phyloP scores from a whole-genome alignment of 2,113 vertebrate species.

The Phalacrocorax brasilianus region DNA sequence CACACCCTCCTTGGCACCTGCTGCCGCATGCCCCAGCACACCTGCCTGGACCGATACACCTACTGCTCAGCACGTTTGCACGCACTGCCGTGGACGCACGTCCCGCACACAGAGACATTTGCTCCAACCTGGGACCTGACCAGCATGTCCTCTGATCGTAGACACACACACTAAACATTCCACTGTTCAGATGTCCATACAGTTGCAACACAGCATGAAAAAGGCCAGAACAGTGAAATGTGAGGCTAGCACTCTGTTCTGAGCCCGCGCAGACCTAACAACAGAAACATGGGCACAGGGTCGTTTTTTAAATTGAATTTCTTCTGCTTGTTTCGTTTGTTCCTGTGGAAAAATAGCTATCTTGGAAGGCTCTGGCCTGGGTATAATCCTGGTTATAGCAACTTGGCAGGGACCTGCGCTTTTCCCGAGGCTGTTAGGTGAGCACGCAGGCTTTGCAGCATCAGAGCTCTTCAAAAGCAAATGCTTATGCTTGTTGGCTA shows the following conservation, averaged over 20 bases:
- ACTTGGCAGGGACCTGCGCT: neutral
- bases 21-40: neutral
- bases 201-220: constrained; percentile 10
- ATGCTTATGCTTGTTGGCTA: neutral
- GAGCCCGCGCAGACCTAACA: constrained; percentile 34
- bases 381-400: neutral
- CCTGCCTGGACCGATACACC: accelerated
- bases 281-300: constrained; percentile 32
- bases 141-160: neutral
- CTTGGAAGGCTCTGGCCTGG: neutral
- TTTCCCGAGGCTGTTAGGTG: neutral
- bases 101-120: accelerated
- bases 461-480: neutral
- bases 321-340: constrained; percentile 63
- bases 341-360: constrained; percentile 55
- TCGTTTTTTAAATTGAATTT: constrained; percentile 66
- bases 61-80: accelerated
- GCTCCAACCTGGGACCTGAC: neutral
- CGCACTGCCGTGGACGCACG: accelerated
- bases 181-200: neutral
- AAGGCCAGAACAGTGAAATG: constrained; percentile 53
- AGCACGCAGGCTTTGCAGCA: neutral
- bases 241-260: constrained; percentile 54
- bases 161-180: neutral
- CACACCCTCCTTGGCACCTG: neutral